Evolutionary conservation across 2,113 vertebrate species (phyloP).

Genomic region (Eubucco bourcierii): DNA sequence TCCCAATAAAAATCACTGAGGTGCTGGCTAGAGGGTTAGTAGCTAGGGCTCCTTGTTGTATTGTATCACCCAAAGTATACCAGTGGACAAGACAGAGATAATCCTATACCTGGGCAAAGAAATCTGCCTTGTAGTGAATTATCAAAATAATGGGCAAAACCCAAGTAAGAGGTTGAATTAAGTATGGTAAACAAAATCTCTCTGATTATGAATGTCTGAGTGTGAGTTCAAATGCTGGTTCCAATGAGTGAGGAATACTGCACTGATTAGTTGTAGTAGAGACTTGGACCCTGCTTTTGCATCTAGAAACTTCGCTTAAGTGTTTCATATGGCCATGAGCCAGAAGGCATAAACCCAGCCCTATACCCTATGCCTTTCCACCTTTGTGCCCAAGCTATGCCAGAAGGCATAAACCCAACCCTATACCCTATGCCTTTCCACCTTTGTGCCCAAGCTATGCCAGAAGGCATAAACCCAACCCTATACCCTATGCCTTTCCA

Average conservation of each 20-base stretch:
- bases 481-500: not conserved
- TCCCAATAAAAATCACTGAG: not conserved
- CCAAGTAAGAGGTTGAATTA: not conserved
- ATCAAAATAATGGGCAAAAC: not conserved
- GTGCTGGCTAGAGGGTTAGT: not conserved
- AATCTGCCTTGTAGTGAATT: not conserved
- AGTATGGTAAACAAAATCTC: not conserved
- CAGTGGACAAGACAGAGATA: not conserved
- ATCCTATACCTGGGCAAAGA: not conserved
- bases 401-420: too few species aligned
- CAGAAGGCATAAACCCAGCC: not conserved
- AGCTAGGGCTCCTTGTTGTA: not conserved
- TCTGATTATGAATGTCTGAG: not conserved
- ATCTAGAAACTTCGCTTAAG: not conserved
- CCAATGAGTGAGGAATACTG: not conserved
- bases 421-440: not conserved
- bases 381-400: not conserved
- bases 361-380: not conserved
- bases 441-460: not conserved
- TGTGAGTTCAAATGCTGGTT: not conserved
- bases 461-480: too few species aligned
- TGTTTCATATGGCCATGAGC: not conserved
- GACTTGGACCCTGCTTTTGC: not conserved
- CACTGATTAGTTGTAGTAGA: not conserved
- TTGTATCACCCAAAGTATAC: not conserved